Percentiles rank a stretch among this genome's conserved stretches.
phyloP scores from a whole-genome alignment of 2,113 vertebrate species.

The Progne subis region DNA sequence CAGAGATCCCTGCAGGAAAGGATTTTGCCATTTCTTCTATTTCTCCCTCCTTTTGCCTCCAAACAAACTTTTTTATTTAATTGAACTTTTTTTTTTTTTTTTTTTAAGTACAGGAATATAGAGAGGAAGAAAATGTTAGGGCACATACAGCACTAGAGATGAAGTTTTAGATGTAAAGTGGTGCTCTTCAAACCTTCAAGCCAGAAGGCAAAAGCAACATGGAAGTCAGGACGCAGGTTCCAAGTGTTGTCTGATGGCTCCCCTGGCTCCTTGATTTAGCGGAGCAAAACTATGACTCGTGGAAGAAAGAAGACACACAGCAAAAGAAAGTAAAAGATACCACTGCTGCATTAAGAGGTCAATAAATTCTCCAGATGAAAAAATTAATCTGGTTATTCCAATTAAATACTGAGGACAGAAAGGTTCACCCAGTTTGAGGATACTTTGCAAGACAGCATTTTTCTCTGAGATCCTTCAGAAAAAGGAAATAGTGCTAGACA shows the following conservation, averaged over 20 bases:
- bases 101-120: not conserved
- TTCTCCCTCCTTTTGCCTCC: not conserved
- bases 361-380: not conserved
- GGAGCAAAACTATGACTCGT: accelerated
- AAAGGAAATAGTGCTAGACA: not conserved
- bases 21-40: not conserved
- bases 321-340: not conserved
- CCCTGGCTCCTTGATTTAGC: not conserved
- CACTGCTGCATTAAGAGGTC: not conserved
- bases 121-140: not conserved
- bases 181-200: not conserved
- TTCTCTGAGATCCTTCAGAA: not conserved
- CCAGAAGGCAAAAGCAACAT: not conserved
- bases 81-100: not conserved
- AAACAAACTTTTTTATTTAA: not conserved
- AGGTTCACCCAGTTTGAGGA: not conserved
- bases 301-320: not conserved
- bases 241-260: accelerated
- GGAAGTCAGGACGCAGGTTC: not conserved
- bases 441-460: not conserved
- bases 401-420: not conserved
- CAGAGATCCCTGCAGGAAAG: not conserved
- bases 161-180: not conserved
- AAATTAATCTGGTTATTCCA: not conserved
- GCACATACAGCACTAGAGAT: not conserved